Evolutionary conservation across 1,140 invertebrate species (phyloP), one percentile per base, ranked within the genome.

Genomic region (Calephelis nemesis): DNA sequence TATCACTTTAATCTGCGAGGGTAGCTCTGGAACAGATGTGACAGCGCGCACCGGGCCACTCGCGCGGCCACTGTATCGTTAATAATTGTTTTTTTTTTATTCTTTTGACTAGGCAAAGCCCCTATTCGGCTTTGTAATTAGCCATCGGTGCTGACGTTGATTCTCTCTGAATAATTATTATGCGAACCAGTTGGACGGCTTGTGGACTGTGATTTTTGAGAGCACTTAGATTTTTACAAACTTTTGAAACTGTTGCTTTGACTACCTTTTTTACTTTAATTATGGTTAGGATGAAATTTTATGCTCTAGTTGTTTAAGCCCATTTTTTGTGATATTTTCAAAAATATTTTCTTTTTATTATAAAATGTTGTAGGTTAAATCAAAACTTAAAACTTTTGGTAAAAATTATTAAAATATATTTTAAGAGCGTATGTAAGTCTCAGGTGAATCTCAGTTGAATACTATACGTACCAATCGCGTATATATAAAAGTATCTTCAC

Each of bases 101-200:
- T 79, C 75, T 82, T 82, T 87, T 85, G 71, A 84, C 81, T 82
- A 84, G 75, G 79, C 79, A 79, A 85, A 85, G 80, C 81, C 84
- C 84, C 87, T 78, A 87, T 85, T 86, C 84, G 67, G 73, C 82
- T 89, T 89, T 88, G 88, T 91, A 91, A 91, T 91, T 91, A 91
- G 84, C 85, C 78, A 86, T 85, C 72, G 81, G 77, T 73, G 78
- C 81, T 84, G 78, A 81, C 77, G 81, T 84, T 78, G 82, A 85
- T 84, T 88, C 82, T 79, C 80, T 81, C 72, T 85, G 75, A 80
- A 81, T 86, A 87, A 90, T 88, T 84, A 83, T 81, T 77, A 75
- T 82, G 82, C 75, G 76, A 76, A 81, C 79, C 79, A 77, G 80
- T 81, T 77, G 81, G 82, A 82, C 76, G 71, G 69, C 40, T 58